Conservation (phyloP, 1,140 invertebrate genomes). For the Caerostris extrusa region DNA sequence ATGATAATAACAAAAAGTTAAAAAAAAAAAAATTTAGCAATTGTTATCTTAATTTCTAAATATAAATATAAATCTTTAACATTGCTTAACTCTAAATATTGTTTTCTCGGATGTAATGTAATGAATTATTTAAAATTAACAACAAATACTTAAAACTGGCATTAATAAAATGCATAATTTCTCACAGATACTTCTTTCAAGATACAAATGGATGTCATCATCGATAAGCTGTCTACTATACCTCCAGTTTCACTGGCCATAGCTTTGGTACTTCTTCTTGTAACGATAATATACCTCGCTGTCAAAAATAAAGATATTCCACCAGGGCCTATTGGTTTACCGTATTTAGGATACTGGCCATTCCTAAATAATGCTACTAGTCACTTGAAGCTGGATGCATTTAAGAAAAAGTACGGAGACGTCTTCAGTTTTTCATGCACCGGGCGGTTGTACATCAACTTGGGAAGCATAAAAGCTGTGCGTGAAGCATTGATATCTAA, state of each 20-base stretch:
- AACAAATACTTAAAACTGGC: too few relatives aligned
- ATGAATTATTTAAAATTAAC: too few relatives aligned
- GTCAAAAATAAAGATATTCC: not conserved
- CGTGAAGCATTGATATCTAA: slow-evolving; percentile 49
- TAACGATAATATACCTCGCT: not conserved
- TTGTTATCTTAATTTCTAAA: too few relatives aligned
- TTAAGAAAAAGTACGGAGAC: slow-evolving; percentile 58
- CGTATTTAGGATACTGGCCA: slow-evolving; percentile 25
- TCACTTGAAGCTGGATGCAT: not conserved
- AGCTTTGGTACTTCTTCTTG: not conserved
- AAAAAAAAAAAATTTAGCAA: too few relatives aligned
- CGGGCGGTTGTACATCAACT: not conserved
- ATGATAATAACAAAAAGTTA: too few relatives aligned
- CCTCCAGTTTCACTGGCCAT: not conserved
- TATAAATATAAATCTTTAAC: too few relatives aligned
- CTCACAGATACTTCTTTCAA: not conserved
- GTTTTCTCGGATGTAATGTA: too few relatives aligned
- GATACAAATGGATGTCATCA: not conserved
- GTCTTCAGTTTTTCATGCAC: slow-evolving; percentile 42
- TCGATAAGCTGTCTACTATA: not conserved
- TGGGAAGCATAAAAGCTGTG: slow-evolving; percentile 30
- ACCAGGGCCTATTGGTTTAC: slow-evolving; percentile 29
- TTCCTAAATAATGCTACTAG: not conserved
- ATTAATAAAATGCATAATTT: too few relatives aligned
- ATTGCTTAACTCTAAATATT: too few relatives aligned